Evolutionary conservation across 2,797 vertebrate genomes (phyloP).

Genomic region (Catostomus latipinnis): DNA sequence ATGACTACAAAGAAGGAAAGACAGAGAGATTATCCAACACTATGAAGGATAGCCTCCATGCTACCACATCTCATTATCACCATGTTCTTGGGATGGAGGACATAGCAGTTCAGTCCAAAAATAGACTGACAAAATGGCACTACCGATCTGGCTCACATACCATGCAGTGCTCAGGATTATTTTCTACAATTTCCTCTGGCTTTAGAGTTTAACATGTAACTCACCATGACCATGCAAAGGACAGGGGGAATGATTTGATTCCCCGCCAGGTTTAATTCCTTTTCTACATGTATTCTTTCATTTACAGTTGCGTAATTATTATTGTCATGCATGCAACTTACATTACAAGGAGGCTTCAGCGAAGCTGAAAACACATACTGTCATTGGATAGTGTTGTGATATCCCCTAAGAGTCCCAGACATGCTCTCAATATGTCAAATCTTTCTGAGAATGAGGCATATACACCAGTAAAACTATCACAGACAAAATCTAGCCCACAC

Average conservation of each 20-base stretch:
- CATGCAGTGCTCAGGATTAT: conserved; percentile 55
- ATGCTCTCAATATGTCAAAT: conserved; percentile 48
- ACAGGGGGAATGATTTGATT: conserved; percentile 38
- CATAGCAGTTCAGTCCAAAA: conserved; percentile 47
- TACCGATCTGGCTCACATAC: conserved; percentile 60
- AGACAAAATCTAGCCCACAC: conserved; percentile 36
- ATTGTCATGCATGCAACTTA: conserved; percentile 7
- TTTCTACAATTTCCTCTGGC: conserved; percentile 47
- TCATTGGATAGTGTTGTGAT: conserved; percentile 26
- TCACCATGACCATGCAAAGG: conserved; percentile 35
- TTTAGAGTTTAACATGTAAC: conserved; percentile 46
- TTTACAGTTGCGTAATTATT: conserved; percentile 4
- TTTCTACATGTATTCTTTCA: not conserved
- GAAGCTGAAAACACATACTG: conserved; percentile 24
- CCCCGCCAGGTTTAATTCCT: conserved; percentile 10
- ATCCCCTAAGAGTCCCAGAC: conserved; percentile 35
- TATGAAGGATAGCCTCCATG: conserved; percentile 39
- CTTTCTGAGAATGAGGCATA: conserved; percentile 37
- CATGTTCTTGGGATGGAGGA: conserved; percentile 51
- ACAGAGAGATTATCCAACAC: conserved; percentile 28
- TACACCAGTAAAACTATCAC: conserved; percentile 28
- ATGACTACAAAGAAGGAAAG: conserved; percentile 31
- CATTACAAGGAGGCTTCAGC: conserved; percentile 26
- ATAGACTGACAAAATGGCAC: conserved; percentile 53
- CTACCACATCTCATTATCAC: conserved; percentile 52